Conservation (phyloP, 37 sponge, comb jelly and placozoan species). For the Chondrilla cf. caribensis region DNA sequence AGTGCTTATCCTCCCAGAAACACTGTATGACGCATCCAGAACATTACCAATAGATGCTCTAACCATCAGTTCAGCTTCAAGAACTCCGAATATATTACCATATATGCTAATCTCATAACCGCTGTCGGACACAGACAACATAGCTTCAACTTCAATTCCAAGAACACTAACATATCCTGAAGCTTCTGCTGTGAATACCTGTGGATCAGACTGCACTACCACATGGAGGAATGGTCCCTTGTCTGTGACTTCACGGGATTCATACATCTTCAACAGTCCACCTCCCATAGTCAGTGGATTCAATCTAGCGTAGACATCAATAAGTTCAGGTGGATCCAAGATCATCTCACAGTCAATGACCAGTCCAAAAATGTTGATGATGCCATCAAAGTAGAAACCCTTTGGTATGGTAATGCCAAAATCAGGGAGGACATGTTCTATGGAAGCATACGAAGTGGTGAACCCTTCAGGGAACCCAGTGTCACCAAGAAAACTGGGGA, state of each 20-base stretch:
- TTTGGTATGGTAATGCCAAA: conserved; percentile 17
- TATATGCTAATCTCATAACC: neutral
- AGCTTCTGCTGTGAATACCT: neutral
- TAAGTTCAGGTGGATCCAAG: conserved; percentile 6
- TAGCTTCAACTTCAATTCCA: conserved; percentile 24
- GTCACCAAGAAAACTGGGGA: conserved; percentile 24
- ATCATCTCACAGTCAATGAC: neutral
- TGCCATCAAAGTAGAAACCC: conserved; percentile 30
- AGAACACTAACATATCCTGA: conserved; percentile 22
- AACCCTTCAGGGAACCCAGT: conserved; percentile 44
- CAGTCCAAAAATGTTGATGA: conserved; percentile 36
- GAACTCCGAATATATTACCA: conserved; percentile 15
- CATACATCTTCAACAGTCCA: conserved; percentile 30
- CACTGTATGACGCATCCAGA: neutral
- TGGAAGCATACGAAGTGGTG: conserved; percentile 2
- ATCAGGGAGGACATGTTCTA: neutral
- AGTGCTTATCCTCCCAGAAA: neutral
- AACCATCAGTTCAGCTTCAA: neutral
- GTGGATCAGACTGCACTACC: neutral
- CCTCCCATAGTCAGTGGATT: conserved; percentile 12
- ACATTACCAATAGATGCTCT: neutral
- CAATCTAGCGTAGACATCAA: conserved; percentile 3
- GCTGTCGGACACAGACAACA: neutral
- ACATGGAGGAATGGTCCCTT: conserved; percentile 25
- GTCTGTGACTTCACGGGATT: neutral